Conservation (phyloP, 2,888 invertebrate species). For the Uloborus plumipes region DNA sequence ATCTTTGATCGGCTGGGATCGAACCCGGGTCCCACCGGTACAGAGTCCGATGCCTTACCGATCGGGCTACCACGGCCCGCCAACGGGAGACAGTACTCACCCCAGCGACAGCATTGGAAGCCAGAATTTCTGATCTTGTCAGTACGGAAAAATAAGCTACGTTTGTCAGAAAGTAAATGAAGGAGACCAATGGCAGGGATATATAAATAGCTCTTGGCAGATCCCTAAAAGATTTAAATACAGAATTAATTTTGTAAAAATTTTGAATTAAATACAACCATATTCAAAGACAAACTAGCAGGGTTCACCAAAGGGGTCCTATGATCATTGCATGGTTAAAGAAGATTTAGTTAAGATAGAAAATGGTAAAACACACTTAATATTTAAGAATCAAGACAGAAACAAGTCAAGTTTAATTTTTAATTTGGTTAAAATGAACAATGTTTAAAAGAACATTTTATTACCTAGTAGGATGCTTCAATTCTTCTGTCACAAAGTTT, state of each 20-base stretch:
- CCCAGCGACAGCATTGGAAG: slow-evolving; percentile 92
- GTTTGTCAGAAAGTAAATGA: slow-evolving; percentile 89
- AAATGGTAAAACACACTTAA: too few species aligned
- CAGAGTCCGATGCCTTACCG: too few species aligned
- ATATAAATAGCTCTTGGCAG: slow-evolving; percentile 91
- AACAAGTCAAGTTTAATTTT: too few species aligned
- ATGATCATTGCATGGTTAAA: too few species aligned
- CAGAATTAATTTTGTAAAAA: slow-evolving; percentile 33
- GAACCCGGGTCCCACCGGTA: too few species aligned
- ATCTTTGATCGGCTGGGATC: too few species aligned
- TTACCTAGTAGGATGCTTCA: slow-evolving; percentile 90
- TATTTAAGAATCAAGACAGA: too few species aligned
- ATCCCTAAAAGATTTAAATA: slow-evolving; percentile 77
- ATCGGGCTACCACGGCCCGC: too few species aligned
- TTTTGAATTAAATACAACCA: not conserved
- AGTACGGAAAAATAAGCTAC: slow-evolving; percentile 91
- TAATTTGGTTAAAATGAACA: too few species aligned
- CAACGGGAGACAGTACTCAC: slow-evolving; percentile 74
- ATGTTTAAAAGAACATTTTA: not conserved
- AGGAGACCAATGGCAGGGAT: slow-evolving; percentile 89
- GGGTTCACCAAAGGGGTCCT: too few species aligned
- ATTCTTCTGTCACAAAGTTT: slow-evolving; percentile 94
- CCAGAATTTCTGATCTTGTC: slow-evolving; percentile 82
- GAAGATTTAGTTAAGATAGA: too few species aligned
- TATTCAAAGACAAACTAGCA: too few species aligned